These are phyloP conservation scores for Ornithoptera alexandrae DNA, from an alignment of 2,888 invertebrate genomes.

Conservation along the genomic window DNA sequence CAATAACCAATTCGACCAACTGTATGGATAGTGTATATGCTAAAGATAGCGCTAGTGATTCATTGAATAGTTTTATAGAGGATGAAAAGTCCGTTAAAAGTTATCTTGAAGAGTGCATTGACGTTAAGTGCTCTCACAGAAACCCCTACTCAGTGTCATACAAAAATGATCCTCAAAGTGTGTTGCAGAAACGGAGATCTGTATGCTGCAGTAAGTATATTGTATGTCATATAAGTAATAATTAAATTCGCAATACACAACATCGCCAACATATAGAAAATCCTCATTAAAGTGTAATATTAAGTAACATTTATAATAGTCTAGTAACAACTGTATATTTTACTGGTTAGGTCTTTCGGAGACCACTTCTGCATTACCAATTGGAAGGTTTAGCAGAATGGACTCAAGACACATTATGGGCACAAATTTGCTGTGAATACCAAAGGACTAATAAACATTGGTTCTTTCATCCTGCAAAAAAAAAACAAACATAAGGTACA, in stretches of 20 bases:
- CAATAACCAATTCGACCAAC: constrained; percentile 28
- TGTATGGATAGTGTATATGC: constrained; percentile 39
- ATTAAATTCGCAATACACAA: neutral
- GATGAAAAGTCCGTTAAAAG: constrained; percentile 35
- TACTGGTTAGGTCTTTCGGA: too few species aligned
- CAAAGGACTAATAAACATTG: too few species aligned
- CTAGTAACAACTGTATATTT: too few species aligned
- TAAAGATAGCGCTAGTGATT: constrained; percentile 43
- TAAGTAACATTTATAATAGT: too few species aligned
- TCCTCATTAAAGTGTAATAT: too few species aligned
- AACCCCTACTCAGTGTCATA: constrained; percentile 38
- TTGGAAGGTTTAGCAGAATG: too few species aligned
- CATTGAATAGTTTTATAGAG: constrained; percentile 47
- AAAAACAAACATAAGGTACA: too few species aligned
- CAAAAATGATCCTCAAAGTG: constrained; percentile 33
- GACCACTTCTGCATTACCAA: too few species aligned
- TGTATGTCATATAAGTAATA: neutral
- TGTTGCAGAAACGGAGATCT: constrained; percentile 34
- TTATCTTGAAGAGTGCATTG: constrained; percentile 36
- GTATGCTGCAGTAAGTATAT: constrained; percentile 51
- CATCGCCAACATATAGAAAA: too few species aligned
- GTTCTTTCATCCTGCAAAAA: too few species aligned
- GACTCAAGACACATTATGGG: too few species aligned
- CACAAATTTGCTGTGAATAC: too few species aligned
- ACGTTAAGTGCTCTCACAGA: constrained; percentile 37